phyloP scores from a whole-genome alignment of 2,797 vertebrate species.

The Cyprinella venusta region DNA sequence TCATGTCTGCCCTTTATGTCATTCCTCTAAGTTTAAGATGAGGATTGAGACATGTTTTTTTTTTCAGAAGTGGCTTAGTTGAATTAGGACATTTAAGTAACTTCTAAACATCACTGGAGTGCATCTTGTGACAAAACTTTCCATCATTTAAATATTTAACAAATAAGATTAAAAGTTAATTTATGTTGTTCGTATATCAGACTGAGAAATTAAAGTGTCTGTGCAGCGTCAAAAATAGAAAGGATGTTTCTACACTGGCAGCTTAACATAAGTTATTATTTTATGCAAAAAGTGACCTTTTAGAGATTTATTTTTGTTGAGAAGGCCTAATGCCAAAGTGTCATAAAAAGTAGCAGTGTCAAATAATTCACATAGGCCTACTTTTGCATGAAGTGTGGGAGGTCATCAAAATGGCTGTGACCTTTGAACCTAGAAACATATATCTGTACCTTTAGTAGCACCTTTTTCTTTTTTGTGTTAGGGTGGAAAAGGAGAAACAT shows the following conservation, averaged over 20 bases:
- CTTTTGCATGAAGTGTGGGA: conserved; percentile 4
- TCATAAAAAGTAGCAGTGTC: conserved; percentile 14
- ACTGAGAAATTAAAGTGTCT: not conserved
- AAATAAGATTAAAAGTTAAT: not conserved
- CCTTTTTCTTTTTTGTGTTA: not conserved
- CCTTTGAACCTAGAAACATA: conserved; percentile 34
- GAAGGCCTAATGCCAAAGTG: conserved; percentile 2
- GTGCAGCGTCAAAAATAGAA: not conserved
- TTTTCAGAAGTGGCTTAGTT: no score
- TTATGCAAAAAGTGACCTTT: not conserved
- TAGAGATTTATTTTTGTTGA: not conserved
- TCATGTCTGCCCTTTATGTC: conserved; percentile 18
- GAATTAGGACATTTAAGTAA: no score
- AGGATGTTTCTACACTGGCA: not conserved
- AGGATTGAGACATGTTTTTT: conserved; percentile 3
- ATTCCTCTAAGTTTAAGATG: not conserved
- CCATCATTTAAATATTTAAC: not conserved
- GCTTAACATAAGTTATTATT: not conserved
- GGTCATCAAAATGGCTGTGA: conserved; percentile 41
- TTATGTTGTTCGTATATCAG: not conserved
- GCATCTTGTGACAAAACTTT: not conserved
- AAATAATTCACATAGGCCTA: conserved; percentile 19
- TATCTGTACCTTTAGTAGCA: conserved; percentile 32
- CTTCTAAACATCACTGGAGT: not conserved
- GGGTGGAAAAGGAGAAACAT: not conserved